A percentile compares a stretch with the other conserved stretches of the same genome.
Evolutionary conservation across 2,888 invertebrate species (phyloP).

Genomic region (Pegoplata infirma): DNA sequence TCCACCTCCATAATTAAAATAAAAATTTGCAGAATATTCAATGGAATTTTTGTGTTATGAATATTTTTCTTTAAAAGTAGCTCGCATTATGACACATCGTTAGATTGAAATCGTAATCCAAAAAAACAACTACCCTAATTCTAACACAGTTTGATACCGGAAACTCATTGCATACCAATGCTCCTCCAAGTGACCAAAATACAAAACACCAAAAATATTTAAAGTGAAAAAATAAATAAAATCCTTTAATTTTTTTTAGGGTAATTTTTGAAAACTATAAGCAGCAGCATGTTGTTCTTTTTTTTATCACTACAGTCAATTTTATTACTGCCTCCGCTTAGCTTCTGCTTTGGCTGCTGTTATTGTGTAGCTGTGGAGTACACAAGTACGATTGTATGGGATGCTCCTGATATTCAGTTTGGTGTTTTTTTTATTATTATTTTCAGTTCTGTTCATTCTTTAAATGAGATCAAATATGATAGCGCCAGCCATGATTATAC

Average conservation of each 20-base stretch:
- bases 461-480: slow-evolving; percentile 76
- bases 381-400: slow-evolving; percentile 14
- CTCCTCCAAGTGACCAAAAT: too few species aligned
- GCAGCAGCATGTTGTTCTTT: slow-evolving; percentile 46
- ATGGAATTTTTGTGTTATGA: background rate
- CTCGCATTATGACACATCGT: slow-evolving; percentile 56
- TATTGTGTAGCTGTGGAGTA: slow-evolving; percentile 23
- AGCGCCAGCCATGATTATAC: slow-evolving; percentile 70
- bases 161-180: slow-evolving; percentile 60
- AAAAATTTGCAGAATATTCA: background rate
- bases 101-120: background rate
- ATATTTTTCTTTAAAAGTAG: slow-evolving; percentile 29
- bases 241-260: slow-evolving; percentile 37
- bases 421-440: slow-evolving; percentile 26
- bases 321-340: slow-evolving; percentile 62
- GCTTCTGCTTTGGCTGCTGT: slow-evolving; percentile 62
- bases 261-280: slow-evolving; percentile 22
- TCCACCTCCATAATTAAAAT: background rate
- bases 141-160: slow-evolving; percentile 56
- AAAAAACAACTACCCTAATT: slow-evolving; percentile 39
- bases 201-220: slow-evolving; percentile 34
- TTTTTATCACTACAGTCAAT: slow-evolving; percentile 58
- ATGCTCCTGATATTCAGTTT: slow-evolving; percentile 46
- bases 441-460: slow-evolving; percentile 29
- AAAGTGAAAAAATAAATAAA: too few species aligned